Percentiles rank a stretch among this genome's conserved stretches.
Evolutionary conservation across 2,888 invertebrate species (phyloP).

Genomic region (Lepidochrysops patricia): DNA sequence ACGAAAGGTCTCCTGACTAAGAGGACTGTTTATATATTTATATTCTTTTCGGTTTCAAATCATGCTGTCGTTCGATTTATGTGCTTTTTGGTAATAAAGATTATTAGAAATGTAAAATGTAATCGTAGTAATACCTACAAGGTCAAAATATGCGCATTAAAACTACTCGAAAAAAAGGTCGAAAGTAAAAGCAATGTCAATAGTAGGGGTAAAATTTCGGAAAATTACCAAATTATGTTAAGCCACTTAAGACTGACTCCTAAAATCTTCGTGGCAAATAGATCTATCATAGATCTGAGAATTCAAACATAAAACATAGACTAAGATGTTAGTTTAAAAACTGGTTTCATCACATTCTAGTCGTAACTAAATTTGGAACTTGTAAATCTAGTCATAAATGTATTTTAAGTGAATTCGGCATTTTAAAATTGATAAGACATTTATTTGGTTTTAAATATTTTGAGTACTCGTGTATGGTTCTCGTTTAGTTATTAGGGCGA

Average conservation of each 20-base stretch:
- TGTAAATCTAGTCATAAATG: conserved; percentile 3
- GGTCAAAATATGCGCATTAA: neutral
- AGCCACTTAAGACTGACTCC: neutral
- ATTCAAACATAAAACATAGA: neutral
- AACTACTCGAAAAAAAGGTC: too few relatives aligned
- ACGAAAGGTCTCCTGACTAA: too few relatives aligned
- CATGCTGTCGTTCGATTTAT: too few relatives aligned
- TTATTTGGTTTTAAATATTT: neutral
- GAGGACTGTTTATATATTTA: too few relatives aligned
- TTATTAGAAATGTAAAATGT: too few relatives aligned
- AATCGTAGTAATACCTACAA: too few relatives aligned
- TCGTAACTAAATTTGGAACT: neutral
- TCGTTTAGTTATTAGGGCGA: conserved; percentile 51
- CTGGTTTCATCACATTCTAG: conserved; percentile 7
- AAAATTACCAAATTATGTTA: neutral
- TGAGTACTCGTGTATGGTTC: conserved; percentile 5
- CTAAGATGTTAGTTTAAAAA: neutral
- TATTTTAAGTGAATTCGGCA: neutral
- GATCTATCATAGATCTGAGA: neutral
- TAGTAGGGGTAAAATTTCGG: too few relatives aligned
- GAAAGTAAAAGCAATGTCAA: too few relatives aligned
- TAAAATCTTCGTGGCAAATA: neutral
- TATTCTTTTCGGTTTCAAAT: too few relatives aligned
- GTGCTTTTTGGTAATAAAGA: too few relatives aligned
- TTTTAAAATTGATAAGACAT: neutral